Percentiles rank a stretch among this genome's conserved stretches.
These are phyloP conservation scores for Drosophila seguyi DNA, from an alignment of 1,140 invertebrate genomes.

Conservation along the genomic window DNA sequence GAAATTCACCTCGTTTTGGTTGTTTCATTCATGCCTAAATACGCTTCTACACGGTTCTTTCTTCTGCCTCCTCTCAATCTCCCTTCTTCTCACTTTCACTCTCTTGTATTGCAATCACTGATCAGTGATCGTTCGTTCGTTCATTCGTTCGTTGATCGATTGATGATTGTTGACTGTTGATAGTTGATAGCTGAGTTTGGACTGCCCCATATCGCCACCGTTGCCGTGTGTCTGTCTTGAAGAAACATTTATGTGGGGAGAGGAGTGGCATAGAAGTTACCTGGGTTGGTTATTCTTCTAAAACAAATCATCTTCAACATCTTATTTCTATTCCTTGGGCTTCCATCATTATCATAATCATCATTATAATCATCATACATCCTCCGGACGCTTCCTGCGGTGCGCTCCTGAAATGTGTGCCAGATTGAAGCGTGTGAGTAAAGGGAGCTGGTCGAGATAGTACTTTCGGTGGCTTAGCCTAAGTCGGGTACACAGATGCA, in stretches of 20 bases:
- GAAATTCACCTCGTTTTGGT: constrained; percentile 76
- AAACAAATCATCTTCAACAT: neutral
- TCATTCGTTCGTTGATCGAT: constrained; percentile 42
- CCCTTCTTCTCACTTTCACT: constrained; percentile 14
- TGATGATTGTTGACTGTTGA: constrained; percentile 24
- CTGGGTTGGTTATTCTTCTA: constrained; percentile 63
- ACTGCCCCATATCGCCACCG: constrained; percentile 2
- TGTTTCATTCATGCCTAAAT: constrained; percentile 51
- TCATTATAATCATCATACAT: neutral
- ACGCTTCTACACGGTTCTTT: constrained; percentile 59
- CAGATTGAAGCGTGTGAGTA: constrained; percentile 14
- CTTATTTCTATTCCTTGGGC: constrained; percentile 3
- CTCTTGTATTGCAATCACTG: constrained; percentile 5
- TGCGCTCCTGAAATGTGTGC: constrained; percentile 21
- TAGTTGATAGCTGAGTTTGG: neutral
- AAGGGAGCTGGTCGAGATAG: neutral
- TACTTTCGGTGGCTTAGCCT: constrained; percentile 13
- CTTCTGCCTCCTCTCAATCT: constrained; percentile 12
- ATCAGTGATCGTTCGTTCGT: constrained; percentile 25
- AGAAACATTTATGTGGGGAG: constrained; percentile 75
- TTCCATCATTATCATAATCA: neutral
- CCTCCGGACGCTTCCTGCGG: neutral
- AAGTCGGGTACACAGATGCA: constrained; percentile 14
- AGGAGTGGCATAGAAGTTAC: constrained; percentile 75
- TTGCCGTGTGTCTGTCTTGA: constrained; percentile 63